A percentile compares a stretch with the other conserved stretches of the same genome.
phyloP scores from a whole-genome alignment of 2,888 invertebrate species.

The Macaria notata region DNA sequence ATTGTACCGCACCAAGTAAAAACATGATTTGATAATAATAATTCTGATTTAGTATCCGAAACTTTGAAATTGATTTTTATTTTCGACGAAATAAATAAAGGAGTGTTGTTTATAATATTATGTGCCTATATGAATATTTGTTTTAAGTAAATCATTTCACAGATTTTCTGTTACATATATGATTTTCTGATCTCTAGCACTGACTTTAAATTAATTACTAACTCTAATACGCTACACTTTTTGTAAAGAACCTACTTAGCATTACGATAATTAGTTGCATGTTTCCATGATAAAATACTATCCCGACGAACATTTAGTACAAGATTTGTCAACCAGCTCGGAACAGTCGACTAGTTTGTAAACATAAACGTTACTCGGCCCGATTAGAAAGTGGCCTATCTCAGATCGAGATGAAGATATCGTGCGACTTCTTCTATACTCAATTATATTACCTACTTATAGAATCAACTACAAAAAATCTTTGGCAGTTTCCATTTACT shows the following conservation, averaged over 20 bases:
- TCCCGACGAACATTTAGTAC: slow-evolving; percentile 41
- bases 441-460: slow-evolving; percentile 44
- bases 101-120: neutral
- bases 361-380: slow-evolving; percentile 70
- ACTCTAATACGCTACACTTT: too few relatives aligned
- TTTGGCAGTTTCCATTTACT: slow-evolving; percentile 29
- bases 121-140: too few relatives aligned
- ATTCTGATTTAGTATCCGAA: slow-evolving; percentile 37
- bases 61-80: slow-evolving; percentile 28
- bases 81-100: slow-evolving; percentile 10
- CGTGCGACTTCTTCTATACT: slow-evolving; percentile 52
- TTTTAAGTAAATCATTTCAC: too few relatives aligned
- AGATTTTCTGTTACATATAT: too few relatives aligned
- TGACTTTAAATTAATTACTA: too few relatives aligned
- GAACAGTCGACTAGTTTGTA: slow-evolving; percentile 69
- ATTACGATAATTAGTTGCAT: too few relatives aligned
- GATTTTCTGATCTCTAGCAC: too few relatives aligned
- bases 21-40: slow-evolving; percentile 57
- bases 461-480: slow-evolving; percentile 28
- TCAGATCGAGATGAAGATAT: slow-evolving; percentile 66
- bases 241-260: too few relatives aligned
- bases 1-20: slow-evolving; percentile 49
- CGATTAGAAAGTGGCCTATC: slow-evolving; percentile 72
- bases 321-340: slow-evolving; percentile 56
- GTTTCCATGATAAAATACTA: slow-evolving; percentile 10